phyloP scores from a whole-genome alignment of 2,797 vertebrate species.

The Kryptopterus vitreolus region DNA sequence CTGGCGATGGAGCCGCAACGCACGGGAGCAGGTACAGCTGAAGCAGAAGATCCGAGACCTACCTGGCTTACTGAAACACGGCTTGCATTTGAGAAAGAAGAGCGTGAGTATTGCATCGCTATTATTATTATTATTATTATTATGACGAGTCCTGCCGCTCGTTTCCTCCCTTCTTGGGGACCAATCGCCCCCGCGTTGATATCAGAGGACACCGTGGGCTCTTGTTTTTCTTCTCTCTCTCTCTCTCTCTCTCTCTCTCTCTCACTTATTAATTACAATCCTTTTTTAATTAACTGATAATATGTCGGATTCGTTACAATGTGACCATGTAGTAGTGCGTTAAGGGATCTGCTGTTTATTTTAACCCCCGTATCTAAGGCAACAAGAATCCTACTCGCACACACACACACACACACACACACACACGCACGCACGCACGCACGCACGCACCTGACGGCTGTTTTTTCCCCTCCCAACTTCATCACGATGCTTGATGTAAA shows the following conservation, averaged over 20 bases:
- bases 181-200: neutral
- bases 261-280: no score
- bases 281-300: neutral
- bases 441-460: conserved; percentile 14
- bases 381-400: conserved; percentile 46
- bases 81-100: conserved; percentile 81
- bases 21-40: conserved; percentile 77
- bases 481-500: conserved; percentile 1
- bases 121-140: neutral
- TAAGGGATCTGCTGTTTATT: conserved; percentile 17
- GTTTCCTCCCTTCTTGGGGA: no score
- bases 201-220: neutral
- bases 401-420: conserved; percentile 26
- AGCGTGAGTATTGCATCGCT: conserved; percentile 70
- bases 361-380: conserved; percentile 54
- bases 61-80: conserved; percentile 79
- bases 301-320: neutral
- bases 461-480: neutral
- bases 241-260: no score
- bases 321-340: neutral
- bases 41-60: conserved; percentile 81
- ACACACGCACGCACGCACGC: neutral
- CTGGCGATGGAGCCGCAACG: conserved; percentile 78
- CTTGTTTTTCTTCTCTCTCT: neutral
- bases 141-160: no score